A percentile compares a stretch with the other conserved stretches of the same genome.
Evolutionary conservation across 2,888 invertebrate genomes (phyloP).

Genomic region (Pycnomerus fuliginosus): DNA sequence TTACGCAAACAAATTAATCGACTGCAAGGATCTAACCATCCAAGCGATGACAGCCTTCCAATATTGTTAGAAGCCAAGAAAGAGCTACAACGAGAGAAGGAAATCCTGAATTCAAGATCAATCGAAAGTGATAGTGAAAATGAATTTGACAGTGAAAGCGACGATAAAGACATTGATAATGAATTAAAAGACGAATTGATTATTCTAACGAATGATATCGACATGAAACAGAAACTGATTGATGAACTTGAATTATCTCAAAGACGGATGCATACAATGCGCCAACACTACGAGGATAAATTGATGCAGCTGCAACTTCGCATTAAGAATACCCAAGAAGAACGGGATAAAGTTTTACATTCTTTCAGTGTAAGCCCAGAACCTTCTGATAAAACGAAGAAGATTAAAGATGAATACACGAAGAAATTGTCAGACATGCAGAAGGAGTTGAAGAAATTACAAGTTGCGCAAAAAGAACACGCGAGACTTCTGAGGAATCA

Average conservation of each 20-base stretch:
- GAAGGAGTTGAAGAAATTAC: conserved; percentile 79
- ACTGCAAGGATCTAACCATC: conserved; percentile 34
- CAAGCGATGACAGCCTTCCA: conserved; percentile 54
- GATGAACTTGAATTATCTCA: conserved; percentile 91
- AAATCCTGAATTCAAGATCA: conserved; percentile 55
- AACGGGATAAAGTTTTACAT: conserved; percentile 84
- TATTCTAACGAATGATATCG: conserved; percentile 88
- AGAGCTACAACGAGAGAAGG: conserved; percentile 70
- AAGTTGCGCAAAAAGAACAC: conserved; percentile 87
- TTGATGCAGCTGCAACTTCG: conserved; percentile 78
- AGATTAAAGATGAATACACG: conserved; percentile 88
- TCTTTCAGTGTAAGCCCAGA: conserved; percentile 52
- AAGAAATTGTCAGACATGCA: conserved; percentile 80
- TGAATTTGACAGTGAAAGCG: conserved; percentile 61
- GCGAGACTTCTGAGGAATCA: conserved; percentile 80
- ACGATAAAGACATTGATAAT: conserved; percentile 56
- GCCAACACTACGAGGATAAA: conserved; percentile 91
- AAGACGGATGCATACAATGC: conserved; percentile 78
- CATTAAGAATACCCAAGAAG: conserved; percentile 86
- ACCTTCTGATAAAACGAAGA: conserved; percentile 72
- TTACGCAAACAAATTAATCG: conserved; percentile 58
- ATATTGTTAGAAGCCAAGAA: conserved; percentile 77
- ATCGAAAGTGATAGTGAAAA: conserved; percentile 56
- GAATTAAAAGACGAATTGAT: conserved; percentile 80
- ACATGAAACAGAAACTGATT: conserved; percentile 90